phyloP scores from a whole-genome alignment of 2,113 vertebrate species.

The Theristicus caerulescens region DNA sequence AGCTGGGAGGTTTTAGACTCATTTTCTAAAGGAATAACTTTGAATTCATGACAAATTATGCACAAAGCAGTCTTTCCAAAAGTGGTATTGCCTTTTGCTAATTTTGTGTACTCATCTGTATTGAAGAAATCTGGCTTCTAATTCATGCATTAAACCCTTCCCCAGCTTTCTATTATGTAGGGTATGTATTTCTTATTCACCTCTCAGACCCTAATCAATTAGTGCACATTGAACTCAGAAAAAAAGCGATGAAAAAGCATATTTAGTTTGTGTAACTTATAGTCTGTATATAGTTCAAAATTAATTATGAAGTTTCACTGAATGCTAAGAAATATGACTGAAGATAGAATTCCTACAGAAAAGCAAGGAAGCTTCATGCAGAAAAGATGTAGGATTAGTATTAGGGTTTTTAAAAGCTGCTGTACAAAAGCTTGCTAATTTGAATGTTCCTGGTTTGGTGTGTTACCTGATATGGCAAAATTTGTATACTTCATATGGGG shows the following conservation, averaged over 20 bases:
- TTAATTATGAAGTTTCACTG: not conserved
- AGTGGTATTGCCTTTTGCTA: slow-evolving; percentile 53
- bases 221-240: slow-evolving; percentile 24
- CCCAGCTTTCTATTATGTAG: not conserved
- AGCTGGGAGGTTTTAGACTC: slow-evolving; percentile 65
- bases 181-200: slow-evolving; percentile 9
- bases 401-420: not conserved
- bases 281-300: not conserved
- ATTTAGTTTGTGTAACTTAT: not conserved
- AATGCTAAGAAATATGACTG: not conserved
- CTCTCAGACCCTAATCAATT: slow-evolving; percentile 36
- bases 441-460: not conserved
- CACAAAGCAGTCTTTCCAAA: slow-evolving; percentile 50
- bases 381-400: not conserved
- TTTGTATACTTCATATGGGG: rapidly evolving
- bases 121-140: slow-evolving; percentile 50
- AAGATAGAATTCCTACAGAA: not conserved
- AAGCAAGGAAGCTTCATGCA: not conserved
- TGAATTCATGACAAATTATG: slow-evolving; percentile 59
- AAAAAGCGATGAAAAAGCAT: not conserved
- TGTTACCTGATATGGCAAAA: not conserved
- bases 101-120: slow-evolving; percentile 61
- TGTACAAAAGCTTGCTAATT: not conserved
- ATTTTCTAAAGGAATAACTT: slow-evolving; percentile 66
- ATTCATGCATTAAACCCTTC: slow-evolving; percentile 31